These are phyloP conservation scores for Meles meles DNA, from an alignment of 2,113 vertebrate species.

Conservation along the genomic window DNA sequence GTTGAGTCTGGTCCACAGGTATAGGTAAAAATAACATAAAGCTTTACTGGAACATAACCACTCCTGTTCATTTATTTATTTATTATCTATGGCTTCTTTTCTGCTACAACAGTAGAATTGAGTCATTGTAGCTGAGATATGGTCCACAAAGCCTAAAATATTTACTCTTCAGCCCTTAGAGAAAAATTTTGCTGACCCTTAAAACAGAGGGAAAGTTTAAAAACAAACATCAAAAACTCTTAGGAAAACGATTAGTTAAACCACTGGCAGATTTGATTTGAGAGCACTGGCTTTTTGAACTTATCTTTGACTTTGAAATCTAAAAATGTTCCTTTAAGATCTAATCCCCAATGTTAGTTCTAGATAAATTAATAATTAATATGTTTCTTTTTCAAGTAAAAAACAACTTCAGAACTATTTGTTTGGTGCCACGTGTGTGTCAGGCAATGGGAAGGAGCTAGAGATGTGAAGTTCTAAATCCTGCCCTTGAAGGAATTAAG, in stretches of 20 bases:
- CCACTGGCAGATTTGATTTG: neutral
- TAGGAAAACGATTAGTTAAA: neutral
- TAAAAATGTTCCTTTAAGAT: conserved; percentile 13
- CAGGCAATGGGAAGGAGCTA: neutral
- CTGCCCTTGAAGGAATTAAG: neutral
- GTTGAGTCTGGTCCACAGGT: neutral
- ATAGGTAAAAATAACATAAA: neutral
- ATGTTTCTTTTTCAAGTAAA: neutral
- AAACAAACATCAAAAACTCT: neutral
- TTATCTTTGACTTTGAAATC: neutral
- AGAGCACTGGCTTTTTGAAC: neutral
- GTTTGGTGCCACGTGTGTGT: neutral
- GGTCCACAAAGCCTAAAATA: neutral
- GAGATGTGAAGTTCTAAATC: neutral
- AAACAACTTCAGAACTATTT: neutral
- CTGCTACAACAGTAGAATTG: neutral
- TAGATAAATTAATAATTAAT: neutral
- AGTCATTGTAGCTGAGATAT: neutral
- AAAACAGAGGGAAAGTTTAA: neutral
- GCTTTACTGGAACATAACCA: neutral
- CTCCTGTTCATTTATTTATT: neutral
- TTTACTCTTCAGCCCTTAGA: neutral
- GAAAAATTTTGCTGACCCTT: neutral
- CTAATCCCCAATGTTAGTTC: neutral
- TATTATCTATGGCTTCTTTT: neutral